Evolutionary conservation across 2,888 invertebrate genomes (phyloP).

Genomic region (Pheosia tremula): DNA sequence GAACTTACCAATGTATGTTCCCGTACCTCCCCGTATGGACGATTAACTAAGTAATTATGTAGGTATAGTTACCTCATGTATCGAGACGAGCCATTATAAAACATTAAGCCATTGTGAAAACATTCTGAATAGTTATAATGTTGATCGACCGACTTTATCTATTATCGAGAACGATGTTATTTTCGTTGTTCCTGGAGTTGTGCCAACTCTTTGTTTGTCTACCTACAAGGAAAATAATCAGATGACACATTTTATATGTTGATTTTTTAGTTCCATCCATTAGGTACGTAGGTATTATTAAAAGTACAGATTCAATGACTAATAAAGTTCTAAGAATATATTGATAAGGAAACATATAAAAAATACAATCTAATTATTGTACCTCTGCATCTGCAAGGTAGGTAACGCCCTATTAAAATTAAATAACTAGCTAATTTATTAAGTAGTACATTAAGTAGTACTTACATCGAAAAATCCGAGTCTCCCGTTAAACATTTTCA

Average conservation of each 20-base stretch:
- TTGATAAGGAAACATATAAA: neutral
- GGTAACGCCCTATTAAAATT: neutral
- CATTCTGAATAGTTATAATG: neutral
- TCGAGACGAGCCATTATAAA: too few relatives aligned
- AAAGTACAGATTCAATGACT: neutral
- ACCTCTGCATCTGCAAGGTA: neutral
- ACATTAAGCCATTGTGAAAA: neutral
- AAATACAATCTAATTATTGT: neutral
- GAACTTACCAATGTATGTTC: too few relatives aligned
- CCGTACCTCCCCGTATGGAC: too few relatives aligned
- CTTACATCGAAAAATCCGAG: conserved; percentile 37
- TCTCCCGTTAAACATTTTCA: conserved; percentile 37
- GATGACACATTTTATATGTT: conserved; percentile 22
- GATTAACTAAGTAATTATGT: neutral
- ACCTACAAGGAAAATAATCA: conserved; percentile 31
- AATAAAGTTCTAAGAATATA: neutral
- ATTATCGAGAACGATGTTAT: neutral
- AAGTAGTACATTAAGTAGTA: conserved; percentile 8
- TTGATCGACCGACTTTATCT: conserved; percentile 1
- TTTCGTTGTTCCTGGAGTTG: conserved; percentile 28
- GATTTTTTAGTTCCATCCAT: conserved; percentile 15
- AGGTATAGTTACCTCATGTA: neutral
- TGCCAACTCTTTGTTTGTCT: conserved; percentile 46
- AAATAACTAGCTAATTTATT: neutral
- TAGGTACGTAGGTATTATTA: neutral